A percentile compares a stretch with the other conserved stretches of the same genome.
Evolutionary conservation across 2,888 invertebrate species (phyloP).

Genomic region (Blera fallax): DNA sequence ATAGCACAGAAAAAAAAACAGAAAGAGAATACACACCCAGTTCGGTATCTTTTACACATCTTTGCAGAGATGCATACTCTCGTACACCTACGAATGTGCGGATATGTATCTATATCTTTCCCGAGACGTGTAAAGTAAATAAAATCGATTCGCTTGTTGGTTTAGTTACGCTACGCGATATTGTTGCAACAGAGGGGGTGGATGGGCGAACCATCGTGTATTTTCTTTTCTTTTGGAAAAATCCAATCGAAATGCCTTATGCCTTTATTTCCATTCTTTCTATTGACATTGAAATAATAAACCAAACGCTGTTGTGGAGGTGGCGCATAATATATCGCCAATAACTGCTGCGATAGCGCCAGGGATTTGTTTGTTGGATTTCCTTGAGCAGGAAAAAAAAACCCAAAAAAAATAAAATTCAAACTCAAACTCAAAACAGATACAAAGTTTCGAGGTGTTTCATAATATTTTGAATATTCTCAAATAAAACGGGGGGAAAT

Average conservation of each 20-base stretch:
- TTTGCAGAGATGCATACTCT: background rate
- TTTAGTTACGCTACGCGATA: background rate
- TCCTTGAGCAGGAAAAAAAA: background rate
- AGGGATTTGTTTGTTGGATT: conserved; percentile 7
- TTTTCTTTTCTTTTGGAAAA: background rate
- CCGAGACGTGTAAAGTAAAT: conserved; percentile 1
- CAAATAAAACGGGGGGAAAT: background rate
- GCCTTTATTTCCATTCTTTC: background rate
- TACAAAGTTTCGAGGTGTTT: background rate
- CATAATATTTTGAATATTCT: background rate
- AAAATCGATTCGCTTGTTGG: conserved; percentile 20
- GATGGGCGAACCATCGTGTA: background rate
- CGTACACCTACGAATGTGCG: background rate
- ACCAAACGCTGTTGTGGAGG: background rate
- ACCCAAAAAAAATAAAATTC: background rate
- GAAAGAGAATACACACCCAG: no score
- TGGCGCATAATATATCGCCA: background rate
- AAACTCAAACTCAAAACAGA: background rate
- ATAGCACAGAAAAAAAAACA: no score
- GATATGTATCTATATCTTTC: background rate
- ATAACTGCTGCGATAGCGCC: background rate
- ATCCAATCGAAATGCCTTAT: background rate
- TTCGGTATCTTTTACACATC: background rate
- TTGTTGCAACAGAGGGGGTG: background rate
- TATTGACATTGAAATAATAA: conserved; percentile 26